Percentiles rank a stretch among this genome's conserved stretches.
Evolutionary conservation across 2,888 invertebrate species (phyloP).

Genomic region (Epistrophe grossulariae): DNA sequence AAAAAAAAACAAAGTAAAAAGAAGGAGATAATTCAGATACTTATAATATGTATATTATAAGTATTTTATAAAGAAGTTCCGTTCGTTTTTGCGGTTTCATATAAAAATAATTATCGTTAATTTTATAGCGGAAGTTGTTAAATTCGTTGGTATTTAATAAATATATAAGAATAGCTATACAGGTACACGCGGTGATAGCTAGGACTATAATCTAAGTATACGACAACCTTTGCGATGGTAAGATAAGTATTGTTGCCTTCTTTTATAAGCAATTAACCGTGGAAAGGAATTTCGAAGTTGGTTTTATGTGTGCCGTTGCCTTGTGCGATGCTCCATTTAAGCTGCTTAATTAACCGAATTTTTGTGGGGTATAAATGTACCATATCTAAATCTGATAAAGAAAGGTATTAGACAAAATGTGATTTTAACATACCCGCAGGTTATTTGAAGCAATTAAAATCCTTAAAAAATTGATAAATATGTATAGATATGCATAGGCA

Average conservation of each 20-base stretch:
- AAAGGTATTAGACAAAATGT: constrained; percentile 14
- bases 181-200: neutral
- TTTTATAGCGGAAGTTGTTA: constrained; percentile 19
- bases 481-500: too few relatives aligned
- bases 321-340: constrained; percentile 4
- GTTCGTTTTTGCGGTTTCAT: neutral
- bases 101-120: constrained; percentile 14
- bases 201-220: neutral
- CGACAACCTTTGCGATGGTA: neutral
- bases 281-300: constrained; percentile 10
- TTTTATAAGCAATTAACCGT: constrained; percentile 12
- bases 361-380: neutral
- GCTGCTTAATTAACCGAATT: constrained; percentile 25
- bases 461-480: neutral
- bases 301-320: constrained; percentile 1
- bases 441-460: neutral
- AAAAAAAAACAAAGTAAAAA: neutral
- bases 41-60: too few relatives aligned
- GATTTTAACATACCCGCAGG: neutral
- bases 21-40: neutral
- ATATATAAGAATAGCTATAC: neutral
- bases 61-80: neutral
- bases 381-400: constrained; percentile 12
- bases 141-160: neutral
- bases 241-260: neutral